Conservation (phyloP, 2,113 vertebrate genomes). For the Naja naja region DNA sequence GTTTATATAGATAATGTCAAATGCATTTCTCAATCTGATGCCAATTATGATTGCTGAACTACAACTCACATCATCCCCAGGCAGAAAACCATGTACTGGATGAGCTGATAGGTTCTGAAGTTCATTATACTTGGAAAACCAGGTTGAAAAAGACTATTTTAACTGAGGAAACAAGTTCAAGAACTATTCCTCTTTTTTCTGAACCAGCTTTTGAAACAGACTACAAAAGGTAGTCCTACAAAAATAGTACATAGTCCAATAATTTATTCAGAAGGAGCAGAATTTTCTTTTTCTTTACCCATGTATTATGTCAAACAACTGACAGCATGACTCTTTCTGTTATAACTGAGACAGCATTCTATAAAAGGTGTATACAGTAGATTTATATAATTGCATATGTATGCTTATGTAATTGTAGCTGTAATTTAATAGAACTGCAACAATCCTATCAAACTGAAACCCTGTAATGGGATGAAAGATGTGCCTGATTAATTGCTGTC, state of each 20-base stretch:
- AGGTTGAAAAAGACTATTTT: neutral
- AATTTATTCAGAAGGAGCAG: neutral
- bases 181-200: no score
- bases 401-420: neutral
- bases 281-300: neutral
- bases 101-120: neutral
- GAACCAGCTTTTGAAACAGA: neutral
- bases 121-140: neutral
- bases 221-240: neutral
- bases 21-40: no score
- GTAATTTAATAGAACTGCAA: neutral
- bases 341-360: neutral
- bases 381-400: neutral
- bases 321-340: neutral
- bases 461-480: neutral
- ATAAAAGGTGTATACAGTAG: neutral
- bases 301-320: neutral
- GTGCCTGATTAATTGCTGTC: neutral
- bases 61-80: neutral
- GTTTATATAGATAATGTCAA: no score
- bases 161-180: neutral
- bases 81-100: neutral
- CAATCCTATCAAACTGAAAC: neutral
- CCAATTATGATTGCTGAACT: neutral
- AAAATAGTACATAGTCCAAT: neutral